Evolutionary conservation across 2,888 invertebrate genomes (phyloP).

Genomic region (Aspidiotus rigidus): DNA sequence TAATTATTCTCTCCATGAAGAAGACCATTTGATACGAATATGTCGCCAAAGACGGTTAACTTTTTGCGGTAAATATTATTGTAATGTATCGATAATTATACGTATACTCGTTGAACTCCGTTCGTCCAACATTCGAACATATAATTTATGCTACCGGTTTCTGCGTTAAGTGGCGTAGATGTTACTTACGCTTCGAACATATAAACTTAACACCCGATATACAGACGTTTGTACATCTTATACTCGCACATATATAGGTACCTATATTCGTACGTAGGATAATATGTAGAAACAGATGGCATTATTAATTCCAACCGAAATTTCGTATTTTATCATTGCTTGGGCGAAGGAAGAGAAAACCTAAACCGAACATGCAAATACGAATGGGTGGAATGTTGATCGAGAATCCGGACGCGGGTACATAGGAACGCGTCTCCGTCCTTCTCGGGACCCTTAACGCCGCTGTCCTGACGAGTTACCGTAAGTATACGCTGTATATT

Average conservation of each 20-base stretch:
- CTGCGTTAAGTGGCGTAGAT: not conserved
- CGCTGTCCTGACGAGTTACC: not conserved
- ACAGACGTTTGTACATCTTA: not conserved
- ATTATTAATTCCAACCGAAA: slow-evolving; percentile 30
- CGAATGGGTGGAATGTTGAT: slow-evolving; percentile 32
- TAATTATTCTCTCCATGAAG: no score
- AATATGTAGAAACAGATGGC: slow-evolving; percentile 27
- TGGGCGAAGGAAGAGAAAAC: slow-evolving; percentile 16
- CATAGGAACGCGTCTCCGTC: slow-evolving; percentile 3
- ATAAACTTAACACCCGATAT: no score
- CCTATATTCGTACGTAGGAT: not conserved
- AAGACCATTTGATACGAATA: no score
- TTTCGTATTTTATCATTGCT: slow-evolving; percentile 31
- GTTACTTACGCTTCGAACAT: no score
- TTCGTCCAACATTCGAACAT: not conserved
- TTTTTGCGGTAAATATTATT: not conserved
- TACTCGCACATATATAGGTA: not conserved
- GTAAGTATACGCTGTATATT: not conserved
- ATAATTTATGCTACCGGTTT: slow-evolving; percentile 4
- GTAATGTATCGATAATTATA: slow-evolving; percentile 2
- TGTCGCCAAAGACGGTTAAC: not conserved
- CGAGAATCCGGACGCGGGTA: slow-evolving; percentile 20
- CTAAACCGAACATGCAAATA: slow-evolving; percentile 29
- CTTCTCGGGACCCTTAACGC: slow-evolving; percentile 16
- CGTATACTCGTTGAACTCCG: no score